These are phyloP conservation scores for Holothuria glaberrima DNA, from an alignment of 35 echinoderm and acorn worm genomes.

Conservation along the genomic window DNA sequence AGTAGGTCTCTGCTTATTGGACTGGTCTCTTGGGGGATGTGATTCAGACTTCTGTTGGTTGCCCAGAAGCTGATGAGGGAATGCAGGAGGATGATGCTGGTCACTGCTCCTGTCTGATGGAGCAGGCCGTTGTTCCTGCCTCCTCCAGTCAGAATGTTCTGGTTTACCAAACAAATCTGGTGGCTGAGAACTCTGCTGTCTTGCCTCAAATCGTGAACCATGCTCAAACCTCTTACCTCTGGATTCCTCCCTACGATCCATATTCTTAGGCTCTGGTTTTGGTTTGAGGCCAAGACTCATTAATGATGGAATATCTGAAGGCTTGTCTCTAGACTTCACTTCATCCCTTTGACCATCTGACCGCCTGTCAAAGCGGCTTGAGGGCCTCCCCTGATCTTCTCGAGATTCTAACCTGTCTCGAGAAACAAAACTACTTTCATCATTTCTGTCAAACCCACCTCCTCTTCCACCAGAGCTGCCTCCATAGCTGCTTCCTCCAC, in stretches of 20 bases:
- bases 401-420: no score
- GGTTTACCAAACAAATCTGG: neutral
- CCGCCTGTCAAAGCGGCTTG: neutral
- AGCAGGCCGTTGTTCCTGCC: neutral
- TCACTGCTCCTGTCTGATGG: neutral
- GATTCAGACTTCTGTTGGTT: no score
- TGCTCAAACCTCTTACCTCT: constrained; percentile 1
- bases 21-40: no score
- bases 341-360: neutral
- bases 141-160: neutral
- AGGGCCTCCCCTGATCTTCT: no score
- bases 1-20: no score
- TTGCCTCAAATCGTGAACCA: neutral
- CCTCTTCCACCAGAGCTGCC: constrained; percentile 18
- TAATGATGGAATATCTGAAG: constrained; percentile 14
- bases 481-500: constrained; percentile 26
- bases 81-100: no score
- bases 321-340: neutral
- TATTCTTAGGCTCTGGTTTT: neutral
- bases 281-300: constrained; percentile 23
- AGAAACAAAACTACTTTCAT: constrained; percentile 8
- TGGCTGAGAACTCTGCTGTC: neutral
- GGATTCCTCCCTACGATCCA: neutral
- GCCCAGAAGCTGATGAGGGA: no score
- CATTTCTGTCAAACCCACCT: constrained; percentile 53